phyloP scores from a whole-genome alignment of 2,888 invertebrate genomes.

The Amorpha juglandis region DNA sequence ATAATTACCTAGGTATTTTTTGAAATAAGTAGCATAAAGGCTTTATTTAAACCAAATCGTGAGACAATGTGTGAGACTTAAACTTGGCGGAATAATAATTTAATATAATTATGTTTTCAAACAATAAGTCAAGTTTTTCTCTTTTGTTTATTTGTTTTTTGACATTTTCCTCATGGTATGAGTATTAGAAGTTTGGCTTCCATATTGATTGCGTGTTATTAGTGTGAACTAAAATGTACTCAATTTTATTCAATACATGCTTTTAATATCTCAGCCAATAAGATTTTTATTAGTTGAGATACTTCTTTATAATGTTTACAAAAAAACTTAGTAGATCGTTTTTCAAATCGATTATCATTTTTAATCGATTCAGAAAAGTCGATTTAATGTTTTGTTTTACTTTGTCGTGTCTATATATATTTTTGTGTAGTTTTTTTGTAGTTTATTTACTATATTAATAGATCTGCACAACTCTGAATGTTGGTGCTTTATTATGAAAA shows the following conservation, averaged over 20 bases:
- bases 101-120: background rate
- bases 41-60: constrained; percentile 18
- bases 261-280: background rate
- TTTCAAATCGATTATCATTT: background rate
- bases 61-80: background rate
- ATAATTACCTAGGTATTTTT: constrained; percentile 9
- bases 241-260: too few species aligned
- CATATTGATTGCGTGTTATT: background rate
- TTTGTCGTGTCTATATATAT: background rate
- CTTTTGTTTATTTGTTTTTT: background rate
- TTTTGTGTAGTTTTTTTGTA: background rate
- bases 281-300: constrained; percentile 10
- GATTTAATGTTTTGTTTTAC: background rate
- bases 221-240: background rate
- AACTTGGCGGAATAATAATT: background rate
- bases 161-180: too few species aligned
- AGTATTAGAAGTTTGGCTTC: background rate
- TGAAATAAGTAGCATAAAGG: constrained; percentile 3
- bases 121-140: background rate
- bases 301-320: background rate
- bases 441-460: background rate
- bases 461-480: constrained; percentile 12
- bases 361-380: background rate
- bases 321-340: background rate
- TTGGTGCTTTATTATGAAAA: constrained; percentile 20